Evolutionary conservation across 2,113 vertebrate genomes (phyloP).

Genomic region (Sphyrna mokarran): DNA sequence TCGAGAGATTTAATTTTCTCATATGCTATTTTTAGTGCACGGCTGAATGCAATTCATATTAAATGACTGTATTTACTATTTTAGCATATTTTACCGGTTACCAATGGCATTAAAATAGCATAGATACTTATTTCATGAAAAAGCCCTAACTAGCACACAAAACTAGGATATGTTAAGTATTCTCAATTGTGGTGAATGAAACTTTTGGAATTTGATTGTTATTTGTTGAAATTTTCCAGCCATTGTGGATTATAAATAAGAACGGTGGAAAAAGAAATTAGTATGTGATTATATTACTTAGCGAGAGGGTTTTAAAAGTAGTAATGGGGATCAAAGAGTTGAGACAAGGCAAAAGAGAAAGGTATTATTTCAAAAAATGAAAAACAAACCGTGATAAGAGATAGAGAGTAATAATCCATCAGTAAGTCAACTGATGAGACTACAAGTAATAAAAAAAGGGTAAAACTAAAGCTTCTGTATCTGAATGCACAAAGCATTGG

Average conservation of each 20-base stretch:
- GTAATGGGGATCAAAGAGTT: no score
- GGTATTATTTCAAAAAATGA: no score
- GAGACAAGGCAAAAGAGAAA: no score
- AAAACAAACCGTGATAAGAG: no score
- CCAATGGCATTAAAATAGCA: not conserved
- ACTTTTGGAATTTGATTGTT: not conserved
- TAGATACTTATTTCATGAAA: not conserved
- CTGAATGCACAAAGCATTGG: no score
- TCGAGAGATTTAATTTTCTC: not conserved
- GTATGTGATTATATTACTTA: not conserved
- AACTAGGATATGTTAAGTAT: not conserved
- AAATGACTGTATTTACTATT: not conserved
- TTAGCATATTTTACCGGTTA: not conserved
- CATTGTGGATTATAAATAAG: not conserved
- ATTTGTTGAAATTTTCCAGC: not conserved
- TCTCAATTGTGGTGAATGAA: not conserved
- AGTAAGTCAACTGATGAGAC: no score
- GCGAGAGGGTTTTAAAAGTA: no score
- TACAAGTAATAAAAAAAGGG: no score
- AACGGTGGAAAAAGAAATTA: not conserved
- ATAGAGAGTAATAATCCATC: no score
- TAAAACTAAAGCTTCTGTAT: no score
- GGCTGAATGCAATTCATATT: not conserved
- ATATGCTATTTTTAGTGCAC: not conserved
- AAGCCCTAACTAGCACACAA: not conserved